Evolutionary conservation across 2,888 invertebrate genomes (phyloP).

Genomic region (Lepidocyrtinus sp.): DNA sequence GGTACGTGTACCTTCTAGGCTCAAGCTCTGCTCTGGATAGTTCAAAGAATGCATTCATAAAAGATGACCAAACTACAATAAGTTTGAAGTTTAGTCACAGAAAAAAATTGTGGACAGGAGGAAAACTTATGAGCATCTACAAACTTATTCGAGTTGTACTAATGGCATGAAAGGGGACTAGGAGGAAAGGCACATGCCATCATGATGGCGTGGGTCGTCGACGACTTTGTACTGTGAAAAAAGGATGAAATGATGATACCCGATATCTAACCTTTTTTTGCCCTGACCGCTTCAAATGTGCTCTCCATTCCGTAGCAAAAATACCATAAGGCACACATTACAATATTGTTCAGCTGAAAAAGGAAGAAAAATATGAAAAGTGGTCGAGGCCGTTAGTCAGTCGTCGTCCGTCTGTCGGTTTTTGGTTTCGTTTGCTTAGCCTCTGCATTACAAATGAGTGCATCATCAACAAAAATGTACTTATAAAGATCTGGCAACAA

Average conservation of each 20-base stretch:
- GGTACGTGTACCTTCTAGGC: too few species aligned
- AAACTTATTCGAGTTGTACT: neutral
- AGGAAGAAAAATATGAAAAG: slow-evolving; percentile 53
- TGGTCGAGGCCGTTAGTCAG: slow-evolving; percentile 36
- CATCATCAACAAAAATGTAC: slow-evolving; percentile 26
- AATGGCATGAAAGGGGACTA: neutral
- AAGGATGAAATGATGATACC: slow-evolving; percentile 45
- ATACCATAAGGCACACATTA: slow-evolving; percentile 18
- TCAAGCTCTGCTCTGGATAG: slow-evolving; percentile 7
- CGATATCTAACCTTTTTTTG: slow-evolving; percentile 42
- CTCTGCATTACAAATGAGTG: slow-evolving; percentile 58
- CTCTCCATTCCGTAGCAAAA: slow-evolving; percentile 3
- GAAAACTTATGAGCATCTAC: slow-evolving; percentile 5
- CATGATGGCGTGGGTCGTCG: slow-evolving; percentile 28
- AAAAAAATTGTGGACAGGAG: slow-evolving; percentile 11
- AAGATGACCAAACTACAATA: slow-evolving; percentile 54
- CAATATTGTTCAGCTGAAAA: slow-evolving; percentile 9
- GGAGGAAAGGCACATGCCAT: slow-evolving; percentile 48
- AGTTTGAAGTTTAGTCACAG: slow-evolving; percentile 17
- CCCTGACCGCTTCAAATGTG: slow-evolving; percentile 2
- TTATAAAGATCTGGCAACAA: slow-evolving; percentile 29
- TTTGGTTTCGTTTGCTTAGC: slow-evolving; percentile 50
- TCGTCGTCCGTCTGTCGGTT: slow-evolving; percentile 35
- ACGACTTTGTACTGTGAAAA: slow-evolving; percentile 29
- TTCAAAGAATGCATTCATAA: slow-evolving; percentile 26